A percentile compares a stretch with the other conserved stretches of the same genome.
Conservation (phyloP, 2,888 invertebrate genomes). For the Malacosoma neustria region DNA sequence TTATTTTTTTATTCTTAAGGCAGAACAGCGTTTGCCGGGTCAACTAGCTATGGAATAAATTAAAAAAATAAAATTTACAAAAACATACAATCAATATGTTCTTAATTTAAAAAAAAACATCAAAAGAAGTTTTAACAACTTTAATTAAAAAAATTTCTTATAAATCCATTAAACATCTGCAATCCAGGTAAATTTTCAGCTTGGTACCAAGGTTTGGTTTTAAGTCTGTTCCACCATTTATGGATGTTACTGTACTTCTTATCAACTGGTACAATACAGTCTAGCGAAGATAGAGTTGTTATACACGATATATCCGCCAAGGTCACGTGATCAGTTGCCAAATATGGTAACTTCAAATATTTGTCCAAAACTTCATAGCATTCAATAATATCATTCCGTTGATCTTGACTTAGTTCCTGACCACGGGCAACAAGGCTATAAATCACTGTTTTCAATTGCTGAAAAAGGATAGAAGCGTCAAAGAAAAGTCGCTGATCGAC, state of each 20-base stretch:
- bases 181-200: constrained; percentile 26
- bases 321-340: constrained; percentile 27
- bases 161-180: constrained; percentile 18
- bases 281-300: constrained; percentile 27
- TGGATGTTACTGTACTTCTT: constrained; percentile 20
- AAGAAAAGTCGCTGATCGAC: constrained; percentile 33
- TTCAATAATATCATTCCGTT: constrained; percentile 23
- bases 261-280: constrained; percentile 23
- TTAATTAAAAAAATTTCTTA: constrained; percentile 17
- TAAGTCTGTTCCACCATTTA: constrained; percentile 26
- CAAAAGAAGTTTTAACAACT: not conserved
- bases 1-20: no score
- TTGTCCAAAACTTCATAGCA: constrained; percentile 30
- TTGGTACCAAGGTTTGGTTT: constrained; percentile 26
- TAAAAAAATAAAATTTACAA: not conserved
- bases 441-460: constrained; percentile 22
- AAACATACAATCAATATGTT: not conserved
- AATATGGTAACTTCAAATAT: constrained; percentile 22
- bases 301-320: constrained; percentile 37
- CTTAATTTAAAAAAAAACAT: not conserved
- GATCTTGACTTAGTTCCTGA: constrained; percentile 14
- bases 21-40: no score
- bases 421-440: constrained; percentile 19
- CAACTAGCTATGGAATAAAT: no score
- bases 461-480: constrained; percentile 33